Conservation (phyloP, 2,888 invertebrate genomes). For the Lomographa bimaculata region DNA sequence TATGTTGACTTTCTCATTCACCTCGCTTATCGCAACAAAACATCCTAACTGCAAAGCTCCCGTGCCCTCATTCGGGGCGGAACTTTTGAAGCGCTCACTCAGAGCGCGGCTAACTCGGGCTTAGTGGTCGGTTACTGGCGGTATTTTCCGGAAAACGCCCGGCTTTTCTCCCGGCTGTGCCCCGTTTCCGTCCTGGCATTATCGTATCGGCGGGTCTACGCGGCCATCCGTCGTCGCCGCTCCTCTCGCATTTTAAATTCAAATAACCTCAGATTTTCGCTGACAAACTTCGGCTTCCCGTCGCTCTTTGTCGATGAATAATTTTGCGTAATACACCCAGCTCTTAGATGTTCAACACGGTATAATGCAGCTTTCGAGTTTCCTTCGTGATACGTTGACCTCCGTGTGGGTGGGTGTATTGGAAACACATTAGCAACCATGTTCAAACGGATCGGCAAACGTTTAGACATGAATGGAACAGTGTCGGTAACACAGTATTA, state of each 20-base stretch:
- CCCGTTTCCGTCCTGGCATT: constrained; percentile 48
- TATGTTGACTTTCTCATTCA: not conserved
- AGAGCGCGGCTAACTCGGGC: constrained; percentile 45
- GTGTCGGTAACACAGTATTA: not conserved
- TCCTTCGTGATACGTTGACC: constrained; percentile 41
- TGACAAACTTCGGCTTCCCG: constrained; percentile 41
- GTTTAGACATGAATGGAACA: constrained; percentile 1
- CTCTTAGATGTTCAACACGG: constrained; percentile 35
- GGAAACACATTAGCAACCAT: constrained; percentile 20
- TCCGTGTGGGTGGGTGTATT: constrained; percentile 23
- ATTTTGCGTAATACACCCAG: constrained; percentile 49
- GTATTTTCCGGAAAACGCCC: constrained; percentile 53
- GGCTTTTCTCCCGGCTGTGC: constrained; percentile 38
- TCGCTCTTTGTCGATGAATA: constrained; percentile 48
- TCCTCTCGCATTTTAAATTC: constrained; percentile 61
- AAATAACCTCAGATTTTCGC: constrained; percentile 53
- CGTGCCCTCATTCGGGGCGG: constrained; percentile 16
- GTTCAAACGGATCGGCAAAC: constrained; percentile 15
- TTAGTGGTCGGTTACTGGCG: constrained; percentile 41
- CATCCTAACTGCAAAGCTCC: constrained; percentile 31
- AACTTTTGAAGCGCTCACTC: constrained; percentile 32
- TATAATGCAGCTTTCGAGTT: constrained; percentile 39
- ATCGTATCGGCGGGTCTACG: constrained; percentile 44
- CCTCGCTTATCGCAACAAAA: constrained; percentile 5
- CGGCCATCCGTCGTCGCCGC: constrained; percentile 44